Evolutionary conservation across 2,888 invertebrate species (phyloP).

Genomic region (Megaustenia siamemsis): DNA sequence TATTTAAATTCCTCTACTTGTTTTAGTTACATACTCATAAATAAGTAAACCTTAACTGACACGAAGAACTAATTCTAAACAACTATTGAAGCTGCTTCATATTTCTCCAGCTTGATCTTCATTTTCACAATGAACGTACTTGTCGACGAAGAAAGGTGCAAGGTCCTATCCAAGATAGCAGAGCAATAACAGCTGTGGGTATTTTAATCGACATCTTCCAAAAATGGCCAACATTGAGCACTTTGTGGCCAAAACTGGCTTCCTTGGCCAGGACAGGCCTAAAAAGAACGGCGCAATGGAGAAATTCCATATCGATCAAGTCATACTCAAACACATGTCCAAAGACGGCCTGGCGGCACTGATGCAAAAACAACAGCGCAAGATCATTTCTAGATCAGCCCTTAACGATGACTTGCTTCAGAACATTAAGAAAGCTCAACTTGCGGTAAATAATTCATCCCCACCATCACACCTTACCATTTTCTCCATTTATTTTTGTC

Average conservation of each 20-base stretch:
- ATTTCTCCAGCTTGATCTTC: too few species aligned
- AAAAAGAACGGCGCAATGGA: not conserved
- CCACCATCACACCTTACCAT: too few species aligned
- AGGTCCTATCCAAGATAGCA: too few species aligned
- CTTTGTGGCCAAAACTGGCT: not conserved
- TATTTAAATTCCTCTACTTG: too few species aligned
- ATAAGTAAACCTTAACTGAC: too few species aligned
- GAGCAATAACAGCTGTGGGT: too few species aligned
- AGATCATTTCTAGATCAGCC: not conserved
- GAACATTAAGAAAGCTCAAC: constrained; percentile 12
- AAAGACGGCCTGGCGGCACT: constrained; percentile 4
- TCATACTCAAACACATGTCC: constrained; percentile 27
- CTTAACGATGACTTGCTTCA: constrained; percentile 2
- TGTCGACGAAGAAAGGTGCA: too few species aligned
- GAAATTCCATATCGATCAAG: constrained; percentile 3
- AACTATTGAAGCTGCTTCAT: too few species aligned
- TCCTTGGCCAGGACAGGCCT: not conserved
- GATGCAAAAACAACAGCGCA: not conserved
- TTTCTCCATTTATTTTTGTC: too few species aligned
- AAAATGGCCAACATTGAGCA: constrained; percentile 16
- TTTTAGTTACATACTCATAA: too few species aligned
- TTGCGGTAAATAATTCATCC: constrained; percentile 1
- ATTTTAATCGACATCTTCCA: not conserved
- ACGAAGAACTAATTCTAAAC: too few species aligned
- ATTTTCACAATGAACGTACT: too few species aligned